Evolutionary conservation across 1,140 invertebrate species (phyloP).

Genomic region (Mycetomoellerius zeteki): DNA sequence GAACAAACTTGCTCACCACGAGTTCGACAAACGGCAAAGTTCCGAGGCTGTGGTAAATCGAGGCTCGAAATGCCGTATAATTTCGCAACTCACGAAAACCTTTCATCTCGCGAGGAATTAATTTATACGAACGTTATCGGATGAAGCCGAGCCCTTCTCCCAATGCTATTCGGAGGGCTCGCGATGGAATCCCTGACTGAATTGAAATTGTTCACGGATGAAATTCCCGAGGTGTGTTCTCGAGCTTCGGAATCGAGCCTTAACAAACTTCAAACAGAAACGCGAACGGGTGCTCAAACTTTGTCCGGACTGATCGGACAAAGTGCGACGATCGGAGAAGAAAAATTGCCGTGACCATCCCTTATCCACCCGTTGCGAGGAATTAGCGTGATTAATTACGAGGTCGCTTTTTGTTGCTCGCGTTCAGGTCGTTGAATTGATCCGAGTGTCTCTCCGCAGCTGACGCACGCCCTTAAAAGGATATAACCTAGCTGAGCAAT

Average conservation of each 20-base stretch:
- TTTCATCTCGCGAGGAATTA: slow-evolving; percentile 53
- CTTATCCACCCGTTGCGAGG: background rate
- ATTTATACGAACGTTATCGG: slow-evolving; percentile 46
- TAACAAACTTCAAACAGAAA: slow-evolving; percentile 50
- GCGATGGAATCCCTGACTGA: slow-evolving; percentile 24
- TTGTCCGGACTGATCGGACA: background rate
- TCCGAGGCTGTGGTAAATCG: slow-evolving; percentile 33
- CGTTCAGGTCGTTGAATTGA: slow-evolving; percentile 1
- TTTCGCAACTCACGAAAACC: slow-evolving; percentile 17
- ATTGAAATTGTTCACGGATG: slow-evolving; percentile 69
- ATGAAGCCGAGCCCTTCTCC: background rate
- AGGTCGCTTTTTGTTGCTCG: slow-evolving; percentile 58
- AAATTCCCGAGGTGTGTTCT: slow-evolving; percentile 11
- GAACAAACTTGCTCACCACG: background rate
- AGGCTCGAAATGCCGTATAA: slow-evolving; percentile 33
- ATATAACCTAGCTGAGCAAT: background rate
- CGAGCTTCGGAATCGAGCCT: slow-evolving; percentile 29
- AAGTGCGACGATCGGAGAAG: slow-evolving; percentile 4
- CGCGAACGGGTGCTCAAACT: slow-evolving; percentile 1
- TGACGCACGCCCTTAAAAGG: background rate
- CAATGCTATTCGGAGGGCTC: slow-evolving; percentile 4
- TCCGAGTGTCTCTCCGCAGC: slow-evolving; percentile 54
- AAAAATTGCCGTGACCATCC: slow-evolving; percentile 47
- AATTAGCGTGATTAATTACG: slow-evolving; percentile 72
- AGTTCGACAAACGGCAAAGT: slow-evolving; percentile 26